These are phyloP conservation scores for Branchinecta lindahli DNA, from an alignment of 1,140 invertebrate species.

Conservation along the genomic window DNA sequence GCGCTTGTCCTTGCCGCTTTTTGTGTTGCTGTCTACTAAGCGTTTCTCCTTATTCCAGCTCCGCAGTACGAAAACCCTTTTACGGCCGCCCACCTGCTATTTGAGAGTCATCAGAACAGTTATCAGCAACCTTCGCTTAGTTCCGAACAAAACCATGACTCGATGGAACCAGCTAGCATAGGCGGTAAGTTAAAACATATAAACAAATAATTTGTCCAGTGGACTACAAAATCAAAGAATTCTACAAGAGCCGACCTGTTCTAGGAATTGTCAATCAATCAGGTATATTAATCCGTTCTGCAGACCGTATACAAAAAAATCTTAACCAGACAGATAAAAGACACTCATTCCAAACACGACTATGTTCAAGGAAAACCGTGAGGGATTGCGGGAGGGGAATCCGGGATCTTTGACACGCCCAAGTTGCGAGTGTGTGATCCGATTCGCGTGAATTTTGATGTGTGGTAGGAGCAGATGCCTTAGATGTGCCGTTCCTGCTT, in stretches of 20 bases:
- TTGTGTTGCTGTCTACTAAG: neutral
- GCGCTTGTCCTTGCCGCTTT: too few species aligned
- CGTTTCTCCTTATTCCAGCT: neutral
- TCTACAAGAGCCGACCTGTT: neutral
- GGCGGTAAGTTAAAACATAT: neutral
- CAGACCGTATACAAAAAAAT: neutral
- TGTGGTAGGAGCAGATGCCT: too few species aligned
- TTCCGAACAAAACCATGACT: neutral
- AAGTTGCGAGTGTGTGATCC: too few species aligned
- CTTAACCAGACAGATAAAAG: neutral
- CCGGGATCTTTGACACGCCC: too few species aligned
- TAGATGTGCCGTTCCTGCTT: too few species aligned
- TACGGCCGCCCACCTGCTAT: neutral
- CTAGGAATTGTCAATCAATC: neutral
- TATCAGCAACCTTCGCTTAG: neutral
- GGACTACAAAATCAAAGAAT: neutral
- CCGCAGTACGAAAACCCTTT: neutral
- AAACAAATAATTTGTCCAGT: neutral
- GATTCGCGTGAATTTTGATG: too few species aligned
- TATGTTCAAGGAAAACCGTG: too few species aligned
- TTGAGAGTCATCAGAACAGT: neutral
- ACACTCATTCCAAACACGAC: neutral
- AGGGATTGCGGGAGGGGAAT: too few species aligned
- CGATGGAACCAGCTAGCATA: neutral
- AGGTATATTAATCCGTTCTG: neutral